Base-by-base conservation (phyloP, 2,888 invertebrate genomes). In the Oasisia sp. region DNA sequence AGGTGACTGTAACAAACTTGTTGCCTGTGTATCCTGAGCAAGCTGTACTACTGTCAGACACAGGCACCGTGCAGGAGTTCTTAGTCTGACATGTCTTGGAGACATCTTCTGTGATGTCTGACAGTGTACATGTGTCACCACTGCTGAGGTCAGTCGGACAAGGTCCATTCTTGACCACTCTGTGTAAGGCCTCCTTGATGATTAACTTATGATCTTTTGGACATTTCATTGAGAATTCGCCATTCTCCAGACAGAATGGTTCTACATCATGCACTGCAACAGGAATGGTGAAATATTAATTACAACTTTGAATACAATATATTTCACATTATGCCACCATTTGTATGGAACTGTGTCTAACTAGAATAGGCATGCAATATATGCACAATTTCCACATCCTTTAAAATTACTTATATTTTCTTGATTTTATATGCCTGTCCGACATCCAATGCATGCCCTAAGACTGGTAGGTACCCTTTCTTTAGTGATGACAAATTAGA, bases 1-100 rank as follows among this genome's bases (percentile, higher is more conserved):
- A 74, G n/a, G 27, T 74, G 74, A 74, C 74, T 74, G 74, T 74
- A 74, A 74, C 74, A 74, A 74, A 74, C 74, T 74, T n/a, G 27
- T 74, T 74, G 74, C 74, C 74, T 7, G 74, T 74, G 74, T 74
- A 74, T 19, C 74, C 27, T 74, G n/a, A 27, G 74, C 74, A 74
- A 2, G 74, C 74, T 74, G 74, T 74, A 8, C 74, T 74, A 27
- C 27, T 74, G 74, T 74, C 74, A 74, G 74, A 74, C 27, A 74
- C 74, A 74, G 74, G 7, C 74, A 74, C 27, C 14, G n/a, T 74
- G 74, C 74, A 74, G 74, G 19, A 27, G 74, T 74, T 27, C 7
- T 74, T 74, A 27, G 0, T 74, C 74, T 74, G 74, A n/a, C 74
- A 74, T 74, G 19, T 74, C 74, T 0, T 74, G 14, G 74, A 27